Evolutionary conservation across 2,113 vertebrate species (phyloP).

Genomic region (Rhipidura dahli): DNA sequence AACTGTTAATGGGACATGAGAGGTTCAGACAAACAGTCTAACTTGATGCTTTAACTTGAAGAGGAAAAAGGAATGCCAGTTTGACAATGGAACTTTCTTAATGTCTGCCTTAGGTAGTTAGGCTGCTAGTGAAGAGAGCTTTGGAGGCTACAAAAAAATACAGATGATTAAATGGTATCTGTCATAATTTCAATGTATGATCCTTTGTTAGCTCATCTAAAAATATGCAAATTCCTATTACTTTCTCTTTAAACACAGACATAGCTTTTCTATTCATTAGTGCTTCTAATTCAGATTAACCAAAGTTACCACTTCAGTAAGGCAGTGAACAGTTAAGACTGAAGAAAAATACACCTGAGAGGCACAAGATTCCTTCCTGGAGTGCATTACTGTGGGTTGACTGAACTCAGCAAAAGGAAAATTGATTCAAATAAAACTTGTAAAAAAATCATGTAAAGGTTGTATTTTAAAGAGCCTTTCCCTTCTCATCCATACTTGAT

Average conservation of each 20-base stretch:
- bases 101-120: not conserved
- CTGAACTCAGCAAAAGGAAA: not conserved
- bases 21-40: not conserved
- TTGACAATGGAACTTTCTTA: not conserved
- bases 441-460: not conserved
- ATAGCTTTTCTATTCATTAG: not conserved
- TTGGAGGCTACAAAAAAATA: not conserved
- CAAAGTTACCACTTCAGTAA: not conserved
- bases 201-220: not conserved
- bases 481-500: not conserved
- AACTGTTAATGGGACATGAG: not conserved
- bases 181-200: not conserved
- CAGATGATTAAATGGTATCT: not conserved
- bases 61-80: not conserved
- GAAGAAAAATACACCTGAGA: not conserved
- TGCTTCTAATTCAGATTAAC: not conserved
- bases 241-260: not conserved
- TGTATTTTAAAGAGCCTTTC: not conserved
- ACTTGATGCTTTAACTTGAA: not conserved
- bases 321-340: not conserved
- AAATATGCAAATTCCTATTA: not conserved
- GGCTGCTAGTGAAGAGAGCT: not conserved
- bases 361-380: not conserved
- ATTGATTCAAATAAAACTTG: not conserved
- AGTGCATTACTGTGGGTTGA: not conserved